Evolutionary conservation across 1,140 invertebrate genomes (phyloP), one percentile per base, ranked within the genome.

Genomic region (Ooceraea biroi): DNA sequence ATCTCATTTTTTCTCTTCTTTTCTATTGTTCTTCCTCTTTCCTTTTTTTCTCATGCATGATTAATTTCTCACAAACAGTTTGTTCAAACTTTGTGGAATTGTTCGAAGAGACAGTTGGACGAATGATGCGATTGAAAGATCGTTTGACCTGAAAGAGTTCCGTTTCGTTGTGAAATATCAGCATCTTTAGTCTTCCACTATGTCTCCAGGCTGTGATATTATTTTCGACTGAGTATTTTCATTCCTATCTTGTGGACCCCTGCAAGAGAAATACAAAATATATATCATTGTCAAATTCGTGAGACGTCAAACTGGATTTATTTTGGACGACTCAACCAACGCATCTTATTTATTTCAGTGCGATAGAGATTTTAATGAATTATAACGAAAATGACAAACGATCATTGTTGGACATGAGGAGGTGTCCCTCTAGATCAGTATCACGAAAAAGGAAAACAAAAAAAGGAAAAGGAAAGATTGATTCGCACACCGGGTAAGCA

Each of bases 201-300:
- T 73, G 30, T 85, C 87, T 89, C 78, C 78, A 89, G 83, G 36
- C 87, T 89, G 87, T 88, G 87, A 89, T 89, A 85, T 89, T 85
- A 89, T 89, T 88, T 89, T 78, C 36, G 48, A 69, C 66, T 71
- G 72, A 83, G 48, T 83, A 58, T 83, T 85, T 36, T 87, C 66
- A 85, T 87, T 88, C 71, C 65, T 77, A 77, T 87, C 85, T 61
- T 44, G 46, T 68, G 85, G 25, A 12, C 12, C 44, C 27, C 60
- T 65, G 65, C 30, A 63, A 83, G 44, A 55, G 11, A 30, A 65
- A 65, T 27, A 65, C 55, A 65, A 83, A 8, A 48, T 36, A 48
- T 3, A 2, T 71, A 48, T 72, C 17, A 19, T 71, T 72, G 46
- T 48, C 41, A 22, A 36, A 73, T 60, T 72, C 12, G 30, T 19